Evolutionary conservation across 2,797 vertebrate genomes (phyloP).

Genomic region (Enteromius treurensis): DNA sequence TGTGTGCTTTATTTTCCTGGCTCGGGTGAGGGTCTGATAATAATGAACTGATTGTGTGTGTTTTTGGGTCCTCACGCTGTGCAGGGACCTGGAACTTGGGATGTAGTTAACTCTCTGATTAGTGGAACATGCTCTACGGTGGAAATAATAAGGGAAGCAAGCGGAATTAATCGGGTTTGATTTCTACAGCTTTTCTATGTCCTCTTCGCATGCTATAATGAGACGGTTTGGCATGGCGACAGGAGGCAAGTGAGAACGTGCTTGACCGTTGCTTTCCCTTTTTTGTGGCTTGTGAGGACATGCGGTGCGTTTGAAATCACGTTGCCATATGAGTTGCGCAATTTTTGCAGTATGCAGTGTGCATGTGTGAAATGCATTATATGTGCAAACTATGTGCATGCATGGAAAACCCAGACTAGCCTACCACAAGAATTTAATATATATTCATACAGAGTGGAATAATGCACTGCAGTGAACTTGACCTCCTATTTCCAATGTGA

Average conservation of each 20-base stretch:
- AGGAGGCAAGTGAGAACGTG: constrained; percentile 7
- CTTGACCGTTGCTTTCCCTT: constrained; percentile 64
- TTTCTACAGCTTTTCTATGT: constrained; percentile 77
- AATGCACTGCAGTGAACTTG: background rate
- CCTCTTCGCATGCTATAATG: constrained; percentile 78
- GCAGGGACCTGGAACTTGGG: constrained; percentile 68
- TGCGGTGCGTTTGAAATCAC: background rate
- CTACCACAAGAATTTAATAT: background rate
- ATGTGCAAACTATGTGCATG: background rate
- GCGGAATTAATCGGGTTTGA: constrained; percentile 88
- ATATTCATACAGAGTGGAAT: background rate
- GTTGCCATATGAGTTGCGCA: background rate
- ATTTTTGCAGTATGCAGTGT: background rate
- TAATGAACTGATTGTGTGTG: constrained; percentile 78
- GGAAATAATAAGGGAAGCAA: constrained; percentile 82
- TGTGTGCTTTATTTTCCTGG: constrained; percentile 2
- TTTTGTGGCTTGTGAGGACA: background rate
- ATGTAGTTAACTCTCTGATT: constrained; percentile 78
- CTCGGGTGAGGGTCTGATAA: constrained; percentile 55
- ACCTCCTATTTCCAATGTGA: background rate
- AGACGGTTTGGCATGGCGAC: constrained; percentile 59
- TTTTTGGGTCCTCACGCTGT: constrained; percentile 73
- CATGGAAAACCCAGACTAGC: background rate
- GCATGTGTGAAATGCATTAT: background rate
- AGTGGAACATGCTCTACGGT: constrained; percentile 71